Conservation (phyloP, 2,797 vertebrate genomes). For the Eupleurogrammus muticus region DNA sequence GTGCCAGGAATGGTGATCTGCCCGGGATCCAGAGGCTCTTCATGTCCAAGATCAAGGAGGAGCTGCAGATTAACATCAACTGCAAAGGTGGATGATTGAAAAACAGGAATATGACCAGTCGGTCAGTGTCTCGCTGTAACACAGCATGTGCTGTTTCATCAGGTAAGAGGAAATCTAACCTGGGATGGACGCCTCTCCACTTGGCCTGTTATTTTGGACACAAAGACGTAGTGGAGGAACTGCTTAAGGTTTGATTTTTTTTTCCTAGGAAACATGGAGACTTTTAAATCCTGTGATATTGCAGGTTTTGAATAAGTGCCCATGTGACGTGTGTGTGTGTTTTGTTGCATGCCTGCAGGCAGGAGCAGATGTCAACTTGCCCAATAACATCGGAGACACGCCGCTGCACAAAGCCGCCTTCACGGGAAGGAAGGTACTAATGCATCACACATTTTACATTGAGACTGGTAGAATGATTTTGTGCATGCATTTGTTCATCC, state of each 20-base stretch:
- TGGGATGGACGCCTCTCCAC: conserved; percentile 97
- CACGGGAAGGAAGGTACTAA: conserved; percentile 93
- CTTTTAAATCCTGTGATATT: background rate
- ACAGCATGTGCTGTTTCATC: conserved; percentile 46
- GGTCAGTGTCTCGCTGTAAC: background rate
- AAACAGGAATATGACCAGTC: background rate
- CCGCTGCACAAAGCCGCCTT: conserved; percentile 96
- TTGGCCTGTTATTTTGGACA: conserved; percentile 98
- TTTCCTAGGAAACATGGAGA: background rate
- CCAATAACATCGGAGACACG: conserved; percentile 95
- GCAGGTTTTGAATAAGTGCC: background rate
- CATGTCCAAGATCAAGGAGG: conserved; percentile 80
- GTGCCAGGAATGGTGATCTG: conserved; percentile 92
- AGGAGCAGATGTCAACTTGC: conserved; percentile 91
- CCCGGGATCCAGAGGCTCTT: conserved; percentile 88
- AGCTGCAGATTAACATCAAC: conserved; percentile 88
- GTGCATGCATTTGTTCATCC: conserved; percentile 72
- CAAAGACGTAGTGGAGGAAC: conserved; percentile 89
- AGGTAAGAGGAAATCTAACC: conserved; percentile 97
- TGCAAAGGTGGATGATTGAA: conserved; percentile 89
- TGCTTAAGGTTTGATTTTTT: conserved; percentile 88
- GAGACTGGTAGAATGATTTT: conserved; percentile 38
- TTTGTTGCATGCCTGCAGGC: conserved; percentile 78
- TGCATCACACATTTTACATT: background rate
- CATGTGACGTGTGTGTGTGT: conserved; percentile 19